phyloP scores from a whole-genome alignment of 1,140 invertebrate species.

The Lepidotrigona ventralis region DNA sequence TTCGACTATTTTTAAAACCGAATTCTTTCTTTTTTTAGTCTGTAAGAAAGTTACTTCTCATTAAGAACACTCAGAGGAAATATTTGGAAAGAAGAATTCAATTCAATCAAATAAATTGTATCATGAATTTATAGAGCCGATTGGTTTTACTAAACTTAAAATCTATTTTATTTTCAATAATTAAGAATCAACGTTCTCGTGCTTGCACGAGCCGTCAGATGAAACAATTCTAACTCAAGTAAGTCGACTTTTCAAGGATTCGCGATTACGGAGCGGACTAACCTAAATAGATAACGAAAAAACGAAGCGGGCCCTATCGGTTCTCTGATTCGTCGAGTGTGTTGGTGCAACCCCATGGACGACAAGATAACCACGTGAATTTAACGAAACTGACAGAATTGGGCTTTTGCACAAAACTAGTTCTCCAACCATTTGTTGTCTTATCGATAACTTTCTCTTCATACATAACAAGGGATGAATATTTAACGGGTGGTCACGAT shows the following conservation, averaged over 20 bases:
- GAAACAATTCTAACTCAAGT: not conserved
- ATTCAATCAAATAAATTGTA: too few relatives aligned
- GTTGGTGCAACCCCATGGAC: not conserved
- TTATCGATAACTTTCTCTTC: not conserved
- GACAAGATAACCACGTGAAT: not conserved
- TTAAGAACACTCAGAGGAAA: too few relatives aligned
- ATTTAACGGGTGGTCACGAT: too few relatives aligned
- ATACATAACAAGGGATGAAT: too few relatives aligned
- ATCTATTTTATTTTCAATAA: too few relatives aligned
- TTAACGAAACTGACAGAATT: not conserved
- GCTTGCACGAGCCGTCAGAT: not conserved
- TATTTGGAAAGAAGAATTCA: too few relatives aligned
- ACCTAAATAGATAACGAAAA: slow-evolving; percentile 1
- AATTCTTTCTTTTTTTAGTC: too few relatives aligned
- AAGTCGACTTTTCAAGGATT: not conserved
- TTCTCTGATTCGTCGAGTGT: not conserved
- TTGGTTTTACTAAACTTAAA: too few relatives aligned
- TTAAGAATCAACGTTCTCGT: too few relatives aligned
- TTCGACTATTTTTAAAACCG: too few relatives aligned
- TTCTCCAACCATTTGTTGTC: not conserved
- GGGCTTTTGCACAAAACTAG: not conserved
- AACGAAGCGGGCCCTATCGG: not conserved
- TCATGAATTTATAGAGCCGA: too few relatives aligned
- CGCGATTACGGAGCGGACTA: not conserved
- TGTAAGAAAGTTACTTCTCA: too few relatives aligned